Evolutionary conservation across 2,797 vertebrate species (phyloP).

Genomic region (Syngnathus acus): DNA sequence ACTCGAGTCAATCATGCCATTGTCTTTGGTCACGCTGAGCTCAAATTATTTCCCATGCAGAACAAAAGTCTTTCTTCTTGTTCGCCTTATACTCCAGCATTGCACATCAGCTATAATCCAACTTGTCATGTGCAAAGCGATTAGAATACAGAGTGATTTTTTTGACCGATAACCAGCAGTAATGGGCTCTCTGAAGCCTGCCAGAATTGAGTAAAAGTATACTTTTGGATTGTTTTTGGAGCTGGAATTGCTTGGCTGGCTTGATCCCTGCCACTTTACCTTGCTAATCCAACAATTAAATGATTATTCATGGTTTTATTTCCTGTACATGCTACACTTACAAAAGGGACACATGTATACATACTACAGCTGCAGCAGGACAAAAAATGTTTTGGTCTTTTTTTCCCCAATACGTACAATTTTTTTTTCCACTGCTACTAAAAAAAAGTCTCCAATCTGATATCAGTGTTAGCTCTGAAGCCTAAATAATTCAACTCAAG

Average conservation of each 20-base stretch:
- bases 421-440: conserved; percentile 10
- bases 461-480: conserved; percentile 17
- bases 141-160: not conserved
- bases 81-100: not conserved
- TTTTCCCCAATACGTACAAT: not conserved
- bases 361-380: conserved; percentile 43
- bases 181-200: conserved; percentile 2
- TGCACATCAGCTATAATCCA: not conserved
- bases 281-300: conserved; percentile 30
- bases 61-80: not conserved
- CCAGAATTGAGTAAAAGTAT: conserved; percentile 13
- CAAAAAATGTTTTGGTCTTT: conserved; percentile 13
- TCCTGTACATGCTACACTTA: conserved; percentile 56
- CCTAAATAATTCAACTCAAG: conserved; percentile 16
- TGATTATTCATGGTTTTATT: conserved; percentile 6
- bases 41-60: not conserved
- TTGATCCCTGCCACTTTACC: not conserved
- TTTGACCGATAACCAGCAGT: not conserved
- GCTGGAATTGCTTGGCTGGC: not conserved
- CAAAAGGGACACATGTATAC: conserved; percentile 51
- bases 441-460: conserved; percentile 22
- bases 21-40: not conserved
- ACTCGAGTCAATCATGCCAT: not conserved
- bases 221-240: not conserved
- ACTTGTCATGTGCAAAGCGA: not conserved